Percentiles rank a stretch among this genome's conserved stretches.
phyloP scores from a whole-genome alignment of 1,140 invertebrate genomes.

The Drosophila subobscura region DNA sequence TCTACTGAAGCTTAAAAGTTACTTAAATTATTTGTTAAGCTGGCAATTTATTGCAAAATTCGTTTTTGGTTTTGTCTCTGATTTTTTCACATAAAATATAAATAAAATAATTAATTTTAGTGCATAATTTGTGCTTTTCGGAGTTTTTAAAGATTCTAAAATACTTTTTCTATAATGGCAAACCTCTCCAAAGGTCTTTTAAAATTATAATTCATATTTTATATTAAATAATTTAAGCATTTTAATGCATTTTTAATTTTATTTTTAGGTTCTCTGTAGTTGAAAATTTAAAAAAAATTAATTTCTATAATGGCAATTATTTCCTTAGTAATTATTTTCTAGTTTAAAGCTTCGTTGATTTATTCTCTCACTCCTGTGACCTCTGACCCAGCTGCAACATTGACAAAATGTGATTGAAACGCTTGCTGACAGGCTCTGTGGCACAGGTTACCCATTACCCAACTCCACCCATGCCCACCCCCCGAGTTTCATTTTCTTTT shows the following conservation, averaged over 20 bases:
- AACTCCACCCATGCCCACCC: no score
- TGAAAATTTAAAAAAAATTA: neutral
- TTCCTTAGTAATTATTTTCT: no score
- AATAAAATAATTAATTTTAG: neutral
- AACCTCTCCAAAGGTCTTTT: no score
- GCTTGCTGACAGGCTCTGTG: constrained; percentile 22
- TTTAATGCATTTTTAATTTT: no score
- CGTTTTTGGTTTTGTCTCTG: no score
- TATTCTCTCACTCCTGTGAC: neutral
- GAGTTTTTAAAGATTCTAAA: neutral
- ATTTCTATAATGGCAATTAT: neutral
- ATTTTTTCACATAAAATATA: no score
- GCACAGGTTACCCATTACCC: constrained; percentile 28
- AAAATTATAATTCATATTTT: no score
- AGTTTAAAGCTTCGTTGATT: no score
- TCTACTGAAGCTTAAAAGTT: no score
- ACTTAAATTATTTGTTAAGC: neutral
- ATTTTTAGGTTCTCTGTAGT: no score
- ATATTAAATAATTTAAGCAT: no score
- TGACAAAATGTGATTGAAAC: constrained; percentile 21
- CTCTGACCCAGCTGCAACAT: constrained; percentile 28
- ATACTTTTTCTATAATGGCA: neutral
- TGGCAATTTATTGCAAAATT: neutral
- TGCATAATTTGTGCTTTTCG: no score
- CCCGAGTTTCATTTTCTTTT: constrained; percentile 28